Conservation (phyloP, 1,140 invertebrate genomes). For the Condylostylus longicornis region DNA sequence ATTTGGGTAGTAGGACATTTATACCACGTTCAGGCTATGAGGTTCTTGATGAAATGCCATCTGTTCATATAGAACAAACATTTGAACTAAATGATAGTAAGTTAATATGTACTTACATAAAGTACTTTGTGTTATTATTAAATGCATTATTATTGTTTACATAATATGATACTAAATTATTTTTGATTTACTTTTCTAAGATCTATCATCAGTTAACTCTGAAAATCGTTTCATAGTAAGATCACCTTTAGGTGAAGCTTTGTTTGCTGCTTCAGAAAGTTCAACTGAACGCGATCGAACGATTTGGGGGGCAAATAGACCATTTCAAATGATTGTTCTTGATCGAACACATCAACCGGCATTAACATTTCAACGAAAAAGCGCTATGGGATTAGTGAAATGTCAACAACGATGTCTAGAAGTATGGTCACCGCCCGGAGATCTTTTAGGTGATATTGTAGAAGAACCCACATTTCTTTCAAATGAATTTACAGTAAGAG, state of each 20-base stretch:
- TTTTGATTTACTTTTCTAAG: slow-evolving; percentile 7
- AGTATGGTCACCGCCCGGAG: slow-evolving; percentile 35
- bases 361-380: slow-evolving; percentile 37
- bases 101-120: not conserved
- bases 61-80: slow-evolving; percentile 30
- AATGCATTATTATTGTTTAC: not conserved
- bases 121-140: not conserved
- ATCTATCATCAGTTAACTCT: slow-evolving; percentile 32
- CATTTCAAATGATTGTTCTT: slow-evolving; percentile 43
- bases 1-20: slow-evolving; percentile 17
- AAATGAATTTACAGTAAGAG: slow-evolving; percentile 31
- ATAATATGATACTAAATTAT: not conserved
- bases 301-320: slow-evolving; percentile 40
- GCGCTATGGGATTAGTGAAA: slow-evolving; percentile 33
- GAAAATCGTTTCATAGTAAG: slow-evolving; percentile 48
- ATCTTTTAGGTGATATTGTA: slow-evolving; percentile 32
- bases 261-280: slow-evolving; percentile 44
- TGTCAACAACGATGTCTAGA: slow-evolving; percentile 29
- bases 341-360: slow-evolving; percentile 49
- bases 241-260: slow-evolving; percentile 42
- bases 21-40: slow-evolving; percentile 26
- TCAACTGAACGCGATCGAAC: slow-evolving; percentile 38
- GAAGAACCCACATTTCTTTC: slow-evolving; percentile 32
- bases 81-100: slow-evolving; percentile 27
- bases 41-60: slow-evolving; percentile 24